Percentiles rank a stretch among this genome's conserved stretches.
These are phyloP conservation scores for Gnathonemus echidnorhynchus DNA, from an alignment of 2,113 vertebrate genomes.

Conservation along the genomic window DNA sequence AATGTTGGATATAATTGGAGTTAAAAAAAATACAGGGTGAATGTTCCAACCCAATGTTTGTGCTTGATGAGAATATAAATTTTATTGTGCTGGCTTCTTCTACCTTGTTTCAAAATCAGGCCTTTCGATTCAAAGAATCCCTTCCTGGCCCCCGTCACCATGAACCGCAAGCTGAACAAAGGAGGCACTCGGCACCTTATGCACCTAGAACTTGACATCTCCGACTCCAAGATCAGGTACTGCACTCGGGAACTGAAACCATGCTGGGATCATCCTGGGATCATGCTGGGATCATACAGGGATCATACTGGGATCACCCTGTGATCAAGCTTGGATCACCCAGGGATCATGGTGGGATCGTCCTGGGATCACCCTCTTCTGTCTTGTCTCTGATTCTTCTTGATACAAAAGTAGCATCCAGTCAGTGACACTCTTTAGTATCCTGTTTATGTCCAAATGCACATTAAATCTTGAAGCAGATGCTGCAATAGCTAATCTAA, in stretches of 20 bases:
- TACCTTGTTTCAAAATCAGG: constrained; percentile 40
- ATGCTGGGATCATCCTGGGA: not conserved
- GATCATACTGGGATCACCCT: not conserved
- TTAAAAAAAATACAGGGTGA: not conserved
- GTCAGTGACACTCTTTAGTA: not conserved
- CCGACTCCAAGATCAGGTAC: constrained; percentile 76
- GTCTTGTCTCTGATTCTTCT: not conserved
- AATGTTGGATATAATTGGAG: not conserved
- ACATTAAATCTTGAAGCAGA: not conserved
- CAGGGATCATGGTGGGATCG: not conserved
- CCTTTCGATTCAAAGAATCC: constrained; percentile 81
- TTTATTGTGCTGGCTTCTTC: not conserved
- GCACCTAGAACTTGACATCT: constrained; percentile 76
- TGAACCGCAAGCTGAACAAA: constrained; percentile 73
- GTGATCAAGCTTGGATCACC: too few species aligned
- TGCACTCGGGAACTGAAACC: not conserved
- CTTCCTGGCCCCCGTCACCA: constrained; percentile 63
- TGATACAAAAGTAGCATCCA: not conserved
- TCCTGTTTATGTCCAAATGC: not conserved
- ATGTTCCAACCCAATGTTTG: not conserved
- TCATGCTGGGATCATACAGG: not conserved
- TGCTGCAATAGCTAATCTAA: not conserved
- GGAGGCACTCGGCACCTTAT: constrained; percentile 69
- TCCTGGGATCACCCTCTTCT: not conserved
- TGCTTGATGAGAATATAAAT: not conserved